Base-by-base conservation (phyloP, 2,888 invertebrate genomes). In the Cheiracanthium punctorium region DNA sequence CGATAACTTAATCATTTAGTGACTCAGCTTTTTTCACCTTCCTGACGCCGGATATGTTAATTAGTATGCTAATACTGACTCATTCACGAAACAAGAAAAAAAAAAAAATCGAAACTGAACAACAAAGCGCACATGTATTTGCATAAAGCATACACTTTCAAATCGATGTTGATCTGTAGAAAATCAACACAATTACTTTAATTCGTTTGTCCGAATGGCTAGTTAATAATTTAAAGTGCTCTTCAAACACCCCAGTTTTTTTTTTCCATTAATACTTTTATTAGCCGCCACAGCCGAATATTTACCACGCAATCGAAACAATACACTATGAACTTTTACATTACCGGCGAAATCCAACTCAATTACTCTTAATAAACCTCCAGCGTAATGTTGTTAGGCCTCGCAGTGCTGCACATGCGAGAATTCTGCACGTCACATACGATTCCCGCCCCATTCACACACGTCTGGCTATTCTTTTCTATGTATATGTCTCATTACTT, bases 381-480 rank as follows among this genome's bases (percentile, higher is more conserved):
- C 41, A 32, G 37, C 81, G 52, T 82, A 75, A 75, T 74, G 80
- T 41, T 80, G 72, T 80, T 80, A 80, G 65, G 65, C 72, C 73
- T 80, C 64, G 64, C 58, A 72, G 48, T 64, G 43, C 30, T 43
- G 2, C 30, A 30, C 29, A 67, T 69, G 69, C 80, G 41, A n/a
- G 65, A 8, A 0, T 29, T 32, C 64, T n/a, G 69, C 82, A 82
- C 82, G 75, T 82, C 82, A 82, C 71, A 75, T 82, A 75, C 75
- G 67, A 67, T 24, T 74, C 64, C 33, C 70, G 1, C 33, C 33
- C 24, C 29, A 7, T 74, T 81, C 74, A 69, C 74, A 69, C 69
- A 48, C 74, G 52, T 52, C 69, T 29, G n/a, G 14, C 20, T 80
- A 29, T 70, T 70, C 30, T 76, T 43, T 65, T 64, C 65, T 64